phyloP scores from a whole-genome alignment of 2,888 invertebrate genomes.

The Panopea generosa region DNA sequence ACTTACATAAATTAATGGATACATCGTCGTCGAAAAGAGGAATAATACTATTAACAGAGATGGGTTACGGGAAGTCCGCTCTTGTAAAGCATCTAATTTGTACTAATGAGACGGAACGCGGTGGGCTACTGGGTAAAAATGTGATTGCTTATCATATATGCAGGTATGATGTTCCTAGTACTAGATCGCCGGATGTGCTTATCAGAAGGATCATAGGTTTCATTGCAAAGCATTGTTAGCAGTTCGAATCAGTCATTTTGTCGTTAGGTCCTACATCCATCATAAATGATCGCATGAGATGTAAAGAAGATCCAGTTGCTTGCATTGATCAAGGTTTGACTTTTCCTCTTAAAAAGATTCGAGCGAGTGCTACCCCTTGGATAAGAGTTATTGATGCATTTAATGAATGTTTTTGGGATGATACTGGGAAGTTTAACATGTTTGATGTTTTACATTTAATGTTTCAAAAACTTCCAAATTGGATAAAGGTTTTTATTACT shows the following conservation, averaged over 20 bases:
- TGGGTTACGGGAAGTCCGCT: constrained; percentile 40
- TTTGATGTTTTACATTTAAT: constrained; percentile 1
- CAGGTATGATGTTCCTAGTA: constrained; percentile 30
- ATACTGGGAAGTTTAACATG: constrained; percentile 5
- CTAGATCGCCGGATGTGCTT: constrained; percentile 9
- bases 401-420: constrained; percentile 20
- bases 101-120: constrained; percentile 4
- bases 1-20: neutral
- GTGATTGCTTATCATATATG: constrained; percentile 25
- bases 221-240: constrained; percentile 17
- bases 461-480: constrained; percentile 15
- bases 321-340: constrained; percentile 34
- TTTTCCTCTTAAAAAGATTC: constrained; percentile 10
- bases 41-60: constrained; percentile 19
- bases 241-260: constrained; percentile 22
- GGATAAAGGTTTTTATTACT: constrained; percentile 24
- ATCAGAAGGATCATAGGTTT: constrained; percentile 26
- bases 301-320: constrained; percentile 20
- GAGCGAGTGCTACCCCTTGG: neutral
- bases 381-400: constrained; percentile 28
- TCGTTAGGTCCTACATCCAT: constrained; percentile 5
- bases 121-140: neutral
- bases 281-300: constrained; percentile 9
- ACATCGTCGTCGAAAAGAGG: neutral
- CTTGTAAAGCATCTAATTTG: constrained; percentile 20